Evolutionary conservation across 2,797 vertebrate genomes (phyloP), one percentile per base, ranked within the genome.

Genomic region (Chrysocyon brachyurus): DNA sequence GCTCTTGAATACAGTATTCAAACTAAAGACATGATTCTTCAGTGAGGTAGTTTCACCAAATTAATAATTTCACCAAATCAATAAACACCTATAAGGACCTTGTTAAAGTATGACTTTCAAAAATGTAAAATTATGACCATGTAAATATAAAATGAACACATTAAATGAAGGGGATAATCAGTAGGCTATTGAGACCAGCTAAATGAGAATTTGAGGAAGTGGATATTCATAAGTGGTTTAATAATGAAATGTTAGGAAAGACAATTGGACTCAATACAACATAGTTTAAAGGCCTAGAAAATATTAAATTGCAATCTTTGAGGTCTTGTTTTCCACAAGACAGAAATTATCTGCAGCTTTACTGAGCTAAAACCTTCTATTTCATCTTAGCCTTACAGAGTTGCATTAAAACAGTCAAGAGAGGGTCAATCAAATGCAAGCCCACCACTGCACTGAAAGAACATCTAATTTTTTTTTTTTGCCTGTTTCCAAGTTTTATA

Each of bases 131-230:
- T 84, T 66, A 90, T 19, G 49, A 72, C 5, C 63, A 16, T 24
- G 24, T 9, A 56, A 91, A 63, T 85, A 77, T 63, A 93, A 93
- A 91, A 90, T 63, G 4, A 79, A 26, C 2, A 15, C n/a, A 61
- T 40, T 52, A 87, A 84, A 59, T 78, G 70, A 94, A 64, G 57
- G 54, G 83, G 14, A 6, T 46, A 77, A 72, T 56, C 46, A 78
- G 57, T 52, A 70, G 52, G 24, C 68, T 33, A 11, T 4, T 68
- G 63, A 84, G 11, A 19, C 66, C 6, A 73, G 26, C 10, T 87
- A 90, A 92, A 93, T 33, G 82, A 93, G 87, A 97, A 73, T 88
- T 40, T 91, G 52, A 97, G 52, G 64, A 22, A 46, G n/a, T 52
- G 64, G 31, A 2, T 83, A 70, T 89, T 63, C 77, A 91, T 46